phyloP scores from a whole-genome alignment of 2,797 vertebrate genomes.

The Loris lydekkerianus region DNA sequence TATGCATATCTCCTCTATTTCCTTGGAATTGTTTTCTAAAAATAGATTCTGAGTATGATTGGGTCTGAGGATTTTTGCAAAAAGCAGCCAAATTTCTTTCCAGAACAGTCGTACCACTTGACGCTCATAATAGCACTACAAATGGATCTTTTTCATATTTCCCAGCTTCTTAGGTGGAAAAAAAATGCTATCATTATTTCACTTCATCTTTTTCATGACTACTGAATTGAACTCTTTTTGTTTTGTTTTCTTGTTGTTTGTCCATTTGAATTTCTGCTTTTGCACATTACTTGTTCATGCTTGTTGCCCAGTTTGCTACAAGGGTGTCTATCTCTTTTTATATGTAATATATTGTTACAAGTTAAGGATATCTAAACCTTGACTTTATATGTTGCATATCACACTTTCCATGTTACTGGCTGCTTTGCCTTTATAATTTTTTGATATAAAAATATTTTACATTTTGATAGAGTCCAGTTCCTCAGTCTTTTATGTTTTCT shows the following conservation, averaged over 20 bases:
- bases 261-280: not conserved
- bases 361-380: not conserved
- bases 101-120: not conserved
- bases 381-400: not conserved
- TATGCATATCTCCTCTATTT: not conserved
- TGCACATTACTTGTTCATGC: not conserved
- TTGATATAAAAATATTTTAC: not conserved
- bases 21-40: conserved; percentile 19
- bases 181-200: not conserved
- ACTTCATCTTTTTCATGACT: not conserved
- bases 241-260: conserved; percentile 7
- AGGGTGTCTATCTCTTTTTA: not conserved
- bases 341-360: not conserved
- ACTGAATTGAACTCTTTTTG: not conserved
- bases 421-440: not conserved
- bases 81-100: not conserved
- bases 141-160: not conserved
- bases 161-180: not conserved
- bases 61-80: not conserved
- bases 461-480: not conserved
- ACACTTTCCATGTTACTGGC: not conserved
- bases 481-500: not conserved
- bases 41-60: not conserved
- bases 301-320: not conserved
- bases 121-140: not conserved